Evolutionary conservation across 2,113 vertebrate genomes (phyloP), one percentile per base, ranked within the genome.

Genomic region (Galbula dea): DNA sequence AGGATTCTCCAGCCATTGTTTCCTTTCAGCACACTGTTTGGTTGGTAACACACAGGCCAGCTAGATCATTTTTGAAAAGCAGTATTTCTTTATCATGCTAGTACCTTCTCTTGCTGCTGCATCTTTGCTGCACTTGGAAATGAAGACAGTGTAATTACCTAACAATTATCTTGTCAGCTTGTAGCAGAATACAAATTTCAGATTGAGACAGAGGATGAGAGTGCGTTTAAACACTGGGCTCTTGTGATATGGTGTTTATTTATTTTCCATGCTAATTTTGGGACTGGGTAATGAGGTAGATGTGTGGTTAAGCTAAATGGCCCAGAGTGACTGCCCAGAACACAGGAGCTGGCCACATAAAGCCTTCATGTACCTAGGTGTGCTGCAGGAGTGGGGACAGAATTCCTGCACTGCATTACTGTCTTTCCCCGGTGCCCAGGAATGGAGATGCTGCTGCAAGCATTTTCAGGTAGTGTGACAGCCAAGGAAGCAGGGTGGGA

Each of bases 131-230:
- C 76, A 51, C 66, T 95, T 96, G 66, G 76, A 96, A 91, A 96
- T 52, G 90, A 96, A 95, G 91, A 86, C 81, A 91, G 82, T 93
- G 93, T 94, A 96, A 96, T 96, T 94, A 95, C 84, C 79, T 91
- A 79, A 95, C 84, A 93, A 95, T 96, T 97, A 96, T 96, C 96
- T 96, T 93, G 94, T 96, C 96, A 97, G 43, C 89, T 79, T 66
- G 69, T 62, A 69, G 87, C 85, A 81, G 92, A 93, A 89, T 54
- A 51, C 0, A 0, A 79, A 92, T 79, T 94, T 81, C 2, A 36
- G 90, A 23, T 51, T 27, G 69, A 68, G 61, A 36, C 6, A 20
- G 37, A 73, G 73, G 67, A 72, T 39, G 37, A 76, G 72, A 71
- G 59, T 57, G 73, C 78, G 52, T 94, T 88, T 80, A 52, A 95